A percentile compares a stretch with the other conserved stretches of the same genome.
These are phyloP conservation scores for Diabrotica balteata DNA, from an alignment of 2,888 invertebrate species.

Conservation along the genomic window DNA sequence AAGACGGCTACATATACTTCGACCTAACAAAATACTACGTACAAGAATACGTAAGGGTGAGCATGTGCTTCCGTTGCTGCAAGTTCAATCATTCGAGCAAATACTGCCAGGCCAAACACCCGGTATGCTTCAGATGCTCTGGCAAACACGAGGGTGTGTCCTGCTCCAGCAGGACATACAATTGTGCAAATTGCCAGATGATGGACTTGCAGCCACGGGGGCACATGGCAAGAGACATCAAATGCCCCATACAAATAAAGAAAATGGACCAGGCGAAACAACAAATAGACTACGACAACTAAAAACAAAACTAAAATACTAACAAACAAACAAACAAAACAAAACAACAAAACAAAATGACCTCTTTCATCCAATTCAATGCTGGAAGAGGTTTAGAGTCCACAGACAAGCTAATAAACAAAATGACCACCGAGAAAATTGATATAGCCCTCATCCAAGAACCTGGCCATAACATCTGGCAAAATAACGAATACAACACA, in stretches of 20 bases:
- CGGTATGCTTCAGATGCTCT: slow-evolving; percentile 7
- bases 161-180: not conserved
- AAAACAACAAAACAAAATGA: too few relatives aligned
- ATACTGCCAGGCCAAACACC: not conserved
- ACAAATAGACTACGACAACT: not conserved
- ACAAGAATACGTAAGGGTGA: too few relatives aligned
- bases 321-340: not conserved
- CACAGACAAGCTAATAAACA: not conserved
- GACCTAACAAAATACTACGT: too few relatives aligned
- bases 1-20: too few relatives aligned
- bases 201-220: not conserved
- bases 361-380: not conserved
- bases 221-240: slow-evolving; percentile 2
- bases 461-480: not conserved
- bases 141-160: not conserved
- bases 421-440: not conserved
- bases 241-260: not conserved
- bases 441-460: slow-evolving; percentile 6
- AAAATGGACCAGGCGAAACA: not conserved
- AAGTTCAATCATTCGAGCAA: not conserved
- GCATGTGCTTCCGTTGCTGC: slow-evolving; percentile 9
- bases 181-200: slow-evolving; percentile 8
- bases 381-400: too few relatives aligned
- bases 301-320: not conserved
- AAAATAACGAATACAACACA: not conserved